Percentiles rank a stretch among this genome's conserved stretches.
These are phyloP conservation scores for Monoplex corrugatus DNA, from an alignment of 2,888 invertebrate species.

Conservation along the genomic window DNA sequence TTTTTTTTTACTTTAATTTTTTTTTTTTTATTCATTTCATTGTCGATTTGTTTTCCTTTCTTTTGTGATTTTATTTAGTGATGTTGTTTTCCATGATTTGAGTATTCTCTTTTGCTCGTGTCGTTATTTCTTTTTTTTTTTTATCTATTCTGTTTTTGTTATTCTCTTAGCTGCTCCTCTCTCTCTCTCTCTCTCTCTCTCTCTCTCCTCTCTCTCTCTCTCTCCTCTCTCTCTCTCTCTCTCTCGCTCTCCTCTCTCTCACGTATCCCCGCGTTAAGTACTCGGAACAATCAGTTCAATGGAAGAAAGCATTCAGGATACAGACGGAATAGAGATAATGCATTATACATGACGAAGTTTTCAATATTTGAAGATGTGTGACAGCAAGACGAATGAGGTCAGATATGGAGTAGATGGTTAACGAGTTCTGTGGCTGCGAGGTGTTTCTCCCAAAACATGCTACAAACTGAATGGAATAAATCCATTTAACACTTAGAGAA, in stretches of 20 bases:
- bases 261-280: no score
- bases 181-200: not conserved
- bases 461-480: no score
- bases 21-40: conserved; percentile 3
- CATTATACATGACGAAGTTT: no score
- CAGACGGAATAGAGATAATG: no score
- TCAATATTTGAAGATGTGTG: no score
- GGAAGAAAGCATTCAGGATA: no score
- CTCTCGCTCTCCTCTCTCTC: not conserved
- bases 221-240: not conserved
- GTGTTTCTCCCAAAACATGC: no score
- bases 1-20: not conserved
- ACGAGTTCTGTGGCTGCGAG: no score
- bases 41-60: not conserved
- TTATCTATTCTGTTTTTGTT: not conserved
- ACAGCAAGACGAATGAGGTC: no score
- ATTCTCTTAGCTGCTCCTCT: not conserved
- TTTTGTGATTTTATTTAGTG: not conserved
- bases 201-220: conserved; percentile 9
- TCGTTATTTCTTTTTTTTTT: not conserved
- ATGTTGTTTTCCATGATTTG: not conserved
- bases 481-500: no score
- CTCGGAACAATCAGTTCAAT: no score
- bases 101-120: not conserved
- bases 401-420: no score